Base-by-base conservation (phyloP, 1,140 invertebrate genomes). In the Neoseiulus cucumeris region DNA sequence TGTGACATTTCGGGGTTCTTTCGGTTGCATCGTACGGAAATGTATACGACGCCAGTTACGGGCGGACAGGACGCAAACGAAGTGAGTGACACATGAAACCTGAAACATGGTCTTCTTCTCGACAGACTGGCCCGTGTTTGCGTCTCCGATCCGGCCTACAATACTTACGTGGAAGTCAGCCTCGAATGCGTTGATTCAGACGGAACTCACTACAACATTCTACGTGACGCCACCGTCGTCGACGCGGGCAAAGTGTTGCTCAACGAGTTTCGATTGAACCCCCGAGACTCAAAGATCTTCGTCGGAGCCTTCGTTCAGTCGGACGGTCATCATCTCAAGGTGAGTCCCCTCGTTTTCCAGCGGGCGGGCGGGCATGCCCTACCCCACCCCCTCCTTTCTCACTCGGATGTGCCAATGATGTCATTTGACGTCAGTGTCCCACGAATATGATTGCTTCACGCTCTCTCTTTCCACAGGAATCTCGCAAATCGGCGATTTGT, bases 141-240 rank as follows among this genome's bases (percentile, higher is more conserved):
- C 76, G 90, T 93, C 41, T 87, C 84, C 70, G 93, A 98, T 78
- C 82, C 87, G 0, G 90, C 91, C 73, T 96, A 92, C 74, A 89
- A 93, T 73, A 79, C 79, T 0, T 98, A 97, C 74, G 91, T 89
- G 0, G 93, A 97, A 79, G 51, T 72, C 1, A 71, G 70, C 18
- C 77, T 96, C 20, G 84, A 90, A 74, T 96, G 92, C 73, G 77
- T 80, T 64, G 81, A 82, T 0, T 75, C 78, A 18, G 65, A 74
- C 17, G 76, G 75, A 70, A 80, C 68, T 39, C 76, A 84, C 73
- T 96, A 91, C 75, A 94, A 93, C 78, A 79, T 96, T 66, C 80
- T 93, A 29, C 87, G 91, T 74, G 90, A 93, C 75, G 90, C 90
- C 0, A 89, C 89, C 74, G 79, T 95, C 28, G 83, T 85, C 0